Evolutionary conservation across 2,888 invertebrate genomes (phyloP), one percentile per base, ranked within the genome.

Genomic region (Minunthozetes semirufus): DNA sequence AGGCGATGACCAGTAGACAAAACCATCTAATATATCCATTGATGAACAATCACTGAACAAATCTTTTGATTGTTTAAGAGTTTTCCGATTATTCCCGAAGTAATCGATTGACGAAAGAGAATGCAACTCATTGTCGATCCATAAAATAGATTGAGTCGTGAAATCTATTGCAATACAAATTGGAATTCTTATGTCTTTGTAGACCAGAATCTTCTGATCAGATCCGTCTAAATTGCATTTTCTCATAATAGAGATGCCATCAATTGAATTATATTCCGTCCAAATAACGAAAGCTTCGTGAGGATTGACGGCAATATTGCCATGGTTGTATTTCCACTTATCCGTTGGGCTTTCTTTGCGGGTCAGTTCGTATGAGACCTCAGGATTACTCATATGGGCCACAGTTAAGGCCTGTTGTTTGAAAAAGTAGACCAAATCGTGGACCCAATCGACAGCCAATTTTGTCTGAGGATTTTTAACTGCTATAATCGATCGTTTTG

Each of bases 81-180:
- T 61, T 27, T 27, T 22, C 4, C 61, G 25, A 61, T 61, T 61
- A 15, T 22, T 27, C 3, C 61, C 61, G 13, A 15, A 22, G 25
- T 27, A 61, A 13, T 61, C 61, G 27, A 61, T 15, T 1, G 61
- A 61, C 1, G 61, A 61, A 6, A 61, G 13, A 4, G 61, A 61
- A 27, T 61, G 61, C 15, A 61, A 61, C 11, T 61, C 61, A 15
- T 61, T 61, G 25, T 61, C 61, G 13, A 61, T 61, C 61, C 61
- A 61, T 25, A 61, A 5, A 17, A 61, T 61, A 6, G 15, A 25
- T 27, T 61, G 1, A 3, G 22, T 27, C 5, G 15, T 15, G 17
- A 13, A 61, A 61, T 61, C 61, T 4, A 61, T 61, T 6, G 27
- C 61, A 5, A 61, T 25, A 61, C 61, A 61, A 13, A 61, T 15